These are phyloP conservation scores for Epinephelus moara DNA, from an alignment of 2,113 vertebrate genomes.

Conservation along the genomic window DNA sequence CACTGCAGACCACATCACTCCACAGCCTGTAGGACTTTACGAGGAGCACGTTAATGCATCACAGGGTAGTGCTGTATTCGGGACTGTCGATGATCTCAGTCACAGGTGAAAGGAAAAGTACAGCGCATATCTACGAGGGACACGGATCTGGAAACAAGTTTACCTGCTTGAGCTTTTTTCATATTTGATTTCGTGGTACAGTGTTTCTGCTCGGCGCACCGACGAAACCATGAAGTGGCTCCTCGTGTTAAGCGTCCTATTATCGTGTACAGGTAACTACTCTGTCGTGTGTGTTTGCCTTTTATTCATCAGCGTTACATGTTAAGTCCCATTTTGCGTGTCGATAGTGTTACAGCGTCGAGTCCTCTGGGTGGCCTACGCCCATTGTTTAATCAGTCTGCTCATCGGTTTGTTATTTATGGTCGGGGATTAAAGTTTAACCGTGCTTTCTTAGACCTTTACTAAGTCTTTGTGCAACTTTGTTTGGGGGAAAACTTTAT, in stretches of 20 bases:
- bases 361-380: not conserved
- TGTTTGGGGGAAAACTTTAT: too few species aligned
- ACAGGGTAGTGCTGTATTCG: not conserved
- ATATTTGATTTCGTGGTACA: accelerated
- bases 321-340: not conserved
- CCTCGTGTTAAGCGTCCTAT: not conserved
- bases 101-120: not conserved
- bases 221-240: not conserved
- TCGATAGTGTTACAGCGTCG: accelerated
- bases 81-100: not conserved
- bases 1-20: not conserved
- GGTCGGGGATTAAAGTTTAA: too few species aligned
- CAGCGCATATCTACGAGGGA: not conserved
- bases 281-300: not conserved
- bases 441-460: not conserved
- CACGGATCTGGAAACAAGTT: too few species aligned
- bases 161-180: accelerated
- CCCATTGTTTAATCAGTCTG: not conserved
- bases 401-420: not conserved
- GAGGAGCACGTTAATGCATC: conserved; percentile 18
- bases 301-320: not conserved
- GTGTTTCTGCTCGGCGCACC: too few species aligned
- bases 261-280: conserved; percentile 36
- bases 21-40: not conserved
- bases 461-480: too few species aligned